A percentile compares a stretch with the other conserved stretches of the same genome.
Conservation (phyloP, 2,113 vertebrate species). For the Theristicus caerulescens region DNA sequence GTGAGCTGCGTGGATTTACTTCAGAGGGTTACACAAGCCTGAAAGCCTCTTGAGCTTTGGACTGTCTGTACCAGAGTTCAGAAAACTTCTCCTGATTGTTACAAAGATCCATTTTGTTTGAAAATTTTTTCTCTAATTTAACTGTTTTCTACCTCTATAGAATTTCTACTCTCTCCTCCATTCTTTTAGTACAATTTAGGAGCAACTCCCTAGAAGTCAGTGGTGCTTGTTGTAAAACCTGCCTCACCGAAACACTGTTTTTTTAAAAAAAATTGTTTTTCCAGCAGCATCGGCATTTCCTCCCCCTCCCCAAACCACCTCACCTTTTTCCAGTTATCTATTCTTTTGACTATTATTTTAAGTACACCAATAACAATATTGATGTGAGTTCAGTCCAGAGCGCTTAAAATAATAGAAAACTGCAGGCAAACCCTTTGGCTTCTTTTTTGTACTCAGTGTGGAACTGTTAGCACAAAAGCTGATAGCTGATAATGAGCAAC, state of each 20-base stretch:
- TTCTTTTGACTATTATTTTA: slow-evolving; percentile 65
- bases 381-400: slow-evolving; percentile 49
- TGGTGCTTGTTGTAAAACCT: background rate
- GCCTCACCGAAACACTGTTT: background rate
- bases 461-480: slow-evolving; percentile 30
- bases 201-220: background rate
- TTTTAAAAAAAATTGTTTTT: background rate
- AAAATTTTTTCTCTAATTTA: background rate
- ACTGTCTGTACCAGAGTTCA: background rate
- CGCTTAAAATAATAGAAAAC: slow-evolving; percentile 59
- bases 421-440: slow-evolving; percentile 6
- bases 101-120: background rate
- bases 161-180: background rate
- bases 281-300: slow-evolving; percentile 59
- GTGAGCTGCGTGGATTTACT: background rate
- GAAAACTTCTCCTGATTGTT: background rate
- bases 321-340: slow-evolving; percentile 67
- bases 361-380: slow-evolving; percentile 68
- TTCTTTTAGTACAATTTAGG: background rate
- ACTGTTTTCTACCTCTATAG: background rate
- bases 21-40: background rate
- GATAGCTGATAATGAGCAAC: slow-evolving; percentile 42
- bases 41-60: background rate
- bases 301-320: slow-evolving; percentile 67
- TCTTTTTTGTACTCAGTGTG: slow-evolving; percentile 14